Percentiles rank a stretch among this genome's conserved stretches.
These are phyloP conservation scores for Coreoperca whiteheadi DNA, from an alignment of 2,113 vertebrate genomes.

Conservation along the genomic window DNA sequence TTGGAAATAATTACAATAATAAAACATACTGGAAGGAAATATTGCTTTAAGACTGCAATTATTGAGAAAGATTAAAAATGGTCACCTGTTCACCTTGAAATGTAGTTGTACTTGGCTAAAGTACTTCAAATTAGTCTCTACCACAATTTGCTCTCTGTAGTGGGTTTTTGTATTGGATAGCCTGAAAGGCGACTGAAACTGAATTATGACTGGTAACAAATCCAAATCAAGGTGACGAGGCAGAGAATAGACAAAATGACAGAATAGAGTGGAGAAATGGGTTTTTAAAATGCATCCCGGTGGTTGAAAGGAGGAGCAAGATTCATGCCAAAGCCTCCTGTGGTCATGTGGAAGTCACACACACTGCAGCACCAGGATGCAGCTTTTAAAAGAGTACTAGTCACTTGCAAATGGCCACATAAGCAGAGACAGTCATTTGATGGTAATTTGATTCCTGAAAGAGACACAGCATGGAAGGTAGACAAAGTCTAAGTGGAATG, in stretches of 20 bases:
- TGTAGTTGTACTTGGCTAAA: not conserved
- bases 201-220: conserved; percentile 1
- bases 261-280: not conserved
- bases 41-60: not conserved
- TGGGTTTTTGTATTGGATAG: not conserved
- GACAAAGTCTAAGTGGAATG: conserved; percentile 4
- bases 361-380: not conserved
- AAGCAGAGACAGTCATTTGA: not conserved
- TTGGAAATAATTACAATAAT: not conserved
- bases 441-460: conserved; percentile 16
- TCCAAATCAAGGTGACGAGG: conserved; percentile 1
- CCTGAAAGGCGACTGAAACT: not conserved
- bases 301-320: not conserved
- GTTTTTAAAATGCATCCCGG: not conserved
- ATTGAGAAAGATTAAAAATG: not conserved
- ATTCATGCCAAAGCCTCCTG: not conserved
- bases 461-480: not conserved
- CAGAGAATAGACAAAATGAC: not conserved
- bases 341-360: not conserved
- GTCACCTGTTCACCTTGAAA: conserved; percentile 21
- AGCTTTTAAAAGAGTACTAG: not conserved
- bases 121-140: not conserved
- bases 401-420: conserved; percentile 6
- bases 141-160: conserved; percentile 3
- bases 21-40: not conserved